Conservation (phyloP, 2,888 invertebrate genomes). For the Unio delphinus region DNA sequence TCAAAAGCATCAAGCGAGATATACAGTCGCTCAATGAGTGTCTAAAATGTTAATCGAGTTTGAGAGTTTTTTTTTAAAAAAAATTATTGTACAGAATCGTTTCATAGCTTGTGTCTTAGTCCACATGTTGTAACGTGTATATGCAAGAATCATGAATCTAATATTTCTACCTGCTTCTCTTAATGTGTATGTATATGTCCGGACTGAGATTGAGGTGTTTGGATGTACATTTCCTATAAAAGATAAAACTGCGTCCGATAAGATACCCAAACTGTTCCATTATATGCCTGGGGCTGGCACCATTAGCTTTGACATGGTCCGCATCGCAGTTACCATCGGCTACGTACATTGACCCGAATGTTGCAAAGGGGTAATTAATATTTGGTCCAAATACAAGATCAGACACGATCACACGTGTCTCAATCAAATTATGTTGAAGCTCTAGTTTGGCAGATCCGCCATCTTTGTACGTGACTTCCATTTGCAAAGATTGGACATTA, state of each 20-base stretch:
- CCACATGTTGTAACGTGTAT: too few species aligned
- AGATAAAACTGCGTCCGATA: conserved; percentile 45
- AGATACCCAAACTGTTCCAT: conserved; percentile 40
- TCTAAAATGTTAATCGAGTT: too few species aligned
- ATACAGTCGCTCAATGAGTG: too few species aligned
- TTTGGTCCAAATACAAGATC: conserved; percentile 29
- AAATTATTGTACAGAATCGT: too few species aligned
- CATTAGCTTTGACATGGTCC: conserved; percentile 44
- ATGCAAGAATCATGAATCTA: too few species aligned
- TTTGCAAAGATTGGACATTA: conserved; percentile 24
- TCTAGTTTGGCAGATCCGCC: conserved; percentile 36
- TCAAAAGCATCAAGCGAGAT: too few species aligned
- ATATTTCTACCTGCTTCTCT: conserved; percentile 3
- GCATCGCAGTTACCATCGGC: conserved; percentile 48
- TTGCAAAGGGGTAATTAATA: conserved; percentile 43
- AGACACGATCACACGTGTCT: conserved; percentile 40
- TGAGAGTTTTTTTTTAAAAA: too few species aligned
- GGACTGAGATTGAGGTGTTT: conserved; percentile 54
- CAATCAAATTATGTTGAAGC: conserved; percentile 26
- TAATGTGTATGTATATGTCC: conserved; percentile 47
- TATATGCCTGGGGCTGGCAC: conserved; percentile 35
- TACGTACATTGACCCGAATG: conserved; percentile 55
- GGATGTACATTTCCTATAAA: conserved; percentile 55
- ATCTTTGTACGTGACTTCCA: conserved; percentile 44
- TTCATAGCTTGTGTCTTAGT: too few species aligned